Evolutionary conservation across 2,113 vertebrate species (phyloP).

Genomic region (Pungitius pungitius): DNA sequence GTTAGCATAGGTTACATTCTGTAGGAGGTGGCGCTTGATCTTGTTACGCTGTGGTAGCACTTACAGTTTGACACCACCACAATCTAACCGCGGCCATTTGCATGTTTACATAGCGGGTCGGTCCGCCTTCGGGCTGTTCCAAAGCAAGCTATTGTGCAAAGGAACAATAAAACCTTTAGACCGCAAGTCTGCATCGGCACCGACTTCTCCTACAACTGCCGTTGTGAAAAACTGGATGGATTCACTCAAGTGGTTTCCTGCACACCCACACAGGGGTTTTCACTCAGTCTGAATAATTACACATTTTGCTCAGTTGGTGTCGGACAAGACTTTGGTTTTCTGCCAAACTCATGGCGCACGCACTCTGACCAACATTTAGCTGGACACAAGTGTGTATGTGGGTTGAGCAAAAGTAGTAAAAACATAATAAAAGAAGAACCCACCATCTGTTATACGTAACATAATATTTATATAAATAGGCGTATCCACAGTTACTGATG

Average conservation of each 20-base stretch:
- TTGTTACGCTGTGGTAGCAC: neutral
- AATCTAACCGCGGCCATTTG: neutral
- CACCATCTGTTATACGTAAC: neutral
- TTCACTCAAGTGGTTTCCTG: neutral
- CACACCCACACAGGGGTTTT: neutral
- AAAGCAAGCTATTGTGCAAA: neutral
- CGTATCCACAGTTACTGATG: neutral
- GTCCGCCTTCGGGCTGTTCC: neutral
- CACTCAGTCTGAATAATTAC: neutral
- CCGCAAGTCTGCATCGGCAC: neutral
- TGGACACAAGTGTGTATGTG: neutral
- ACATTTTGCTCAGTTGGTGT: neutral
- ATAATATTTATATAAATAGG: too few species aligned
- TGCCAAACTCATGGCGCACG: neutral
- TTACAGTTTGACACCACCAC: neutral
- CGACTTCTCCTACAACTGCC: neutral
- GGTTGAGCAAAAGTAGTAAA: neutral
- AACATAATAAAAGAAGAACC: neutral
- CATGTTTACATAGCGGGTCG: conserved; percentile 6
- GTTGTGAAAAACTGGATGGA: neutral
- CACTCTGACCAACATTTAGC: too few species aligned
- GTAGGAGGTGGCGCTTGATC: neutral
- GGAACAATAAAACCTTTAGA: neutral
- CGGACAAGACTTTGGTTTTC: neutral
- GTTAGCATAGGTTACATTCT: too few species aligned